A percentile compares a stretch with the other conserved stretches of the same genome.
phyloP scores from a whole-genome alignment of 2,113 vertebrate genomes.

The Siphamia tubifer region DNA sequence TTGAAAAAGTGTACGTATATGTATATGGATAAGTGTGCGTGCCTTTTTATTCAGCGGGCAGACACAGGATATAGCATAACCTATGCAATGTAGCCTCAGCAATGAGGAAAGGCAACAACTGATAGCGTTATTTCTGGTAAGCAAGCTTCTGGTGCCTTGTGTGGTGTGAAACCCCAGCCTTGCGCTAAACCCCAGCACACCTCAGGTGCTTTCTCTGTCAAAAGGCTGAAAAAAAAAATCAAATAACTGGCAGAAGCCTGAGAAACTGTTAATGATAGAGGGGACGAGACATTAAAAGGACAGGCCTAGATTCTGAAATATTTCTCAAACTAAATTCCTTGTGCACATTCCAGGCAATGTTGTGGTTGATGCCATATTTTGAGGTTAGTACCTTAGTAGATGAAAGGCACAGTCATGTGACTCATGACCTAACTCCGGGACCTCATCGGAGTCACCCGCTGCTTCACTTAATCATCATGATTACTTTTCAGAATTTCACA shows the following conservation, averaged over 20 bases:
- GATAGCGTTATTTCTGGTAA: conserved; percentile 74
- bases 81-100: conserved; percentile 42
- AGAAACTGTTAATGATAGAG: conserved; percentile 10
- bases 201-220: conserved; percentile 54
- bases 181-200: conserved; percentile 27
- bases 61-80: conserved; percentile 72
- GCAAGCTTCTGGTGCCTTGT: conserved; percentile 39
- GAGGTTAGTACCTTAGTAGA: not conserved
- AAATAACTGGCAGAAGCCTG: conserved; percentile 15
- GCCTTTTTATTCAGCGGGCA: conserved; percentile 41
- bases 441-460: not conserved
- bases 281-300: conserved; percentile 56
- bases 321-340: conserved; percentile 5
- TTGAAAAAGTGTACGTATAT: conserved; percentile 29
- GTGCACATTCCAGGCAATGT: conserved; percentile 15
- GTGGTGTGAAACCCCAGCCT: conserved; percentile 64
- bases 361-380: not conserved
- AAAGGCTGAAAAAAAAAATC: conserved; percentile 44
- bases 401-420: not conserved
- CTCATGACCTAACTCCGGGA: not conserved
- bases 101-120: conserved; percentile 61
- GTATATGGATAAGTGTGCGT: conserved; percentile 14
- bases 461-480: not conserved
- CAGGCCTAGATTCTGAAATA: conserved; percentile 56
- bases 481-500: conserved; percentile 31